Percentiles rank a stretch among this genome's conserved stretches.
Conservation (phyloP, 2,797 vertebrate species). For the Tarsius wallacei region DNA sequence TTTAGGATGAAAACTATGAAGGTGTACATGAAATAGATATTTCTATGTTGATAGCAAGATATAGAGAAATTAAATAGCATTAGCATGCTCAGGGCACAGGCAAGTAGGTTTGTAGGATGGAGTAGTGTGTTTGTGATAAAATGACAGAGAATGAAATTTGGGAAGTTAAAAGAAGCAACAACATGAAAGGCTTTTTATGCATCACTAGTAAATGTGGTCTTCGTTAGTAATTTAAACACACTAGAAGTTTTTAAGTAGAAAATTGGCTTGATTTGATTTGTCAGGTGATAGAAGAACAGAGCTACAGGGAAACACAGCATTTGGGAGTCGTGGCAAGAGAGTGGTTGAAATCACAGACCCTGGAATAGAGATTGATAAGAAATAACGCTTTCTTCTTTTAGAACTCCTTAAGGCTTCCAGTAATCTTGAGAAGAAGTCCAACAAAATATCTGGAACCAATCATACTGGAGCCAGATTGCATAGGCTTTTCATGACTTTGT, state of each 20-base stretch:
- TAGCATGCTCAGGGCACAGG: neutral
- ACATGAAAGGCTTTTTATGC: neutral
- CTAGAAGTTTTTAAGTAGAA: neutral
- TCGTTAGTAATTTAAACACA: neutral
- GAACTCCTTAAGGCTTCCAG: neutral
- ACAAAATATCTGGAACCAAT: neutral
- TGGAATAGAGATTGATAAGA: neutral
- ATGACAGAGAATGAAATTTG: neutral
- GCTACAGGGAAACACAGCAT: neutral
- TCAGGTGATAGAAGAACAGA: neutral
- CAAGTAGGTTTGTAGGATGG: neutral
- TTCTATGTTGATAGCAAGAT: neutral
- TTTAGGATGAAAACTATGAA: neutral
- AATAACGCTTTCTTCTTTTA: neutral
- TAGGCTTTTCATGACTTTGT: neutral
- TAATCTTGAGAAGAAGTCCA: neutral
- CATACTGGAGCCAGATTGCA: neutral
- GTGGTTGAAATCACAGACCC: neutral
- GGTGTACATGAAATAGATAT: neutral
- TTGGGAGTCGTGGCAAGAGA: neutral
- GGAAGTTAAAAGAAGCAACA: neutral
- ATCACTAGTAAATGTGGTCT: neutral
- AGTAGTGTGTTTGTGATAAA: neutral
- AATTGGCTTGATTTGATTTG: slow-evolving; percentile 2
- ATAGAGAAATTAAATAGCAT: neutral